A percentile compares a stretch with the other conserved stretches of the same genome.
These are phyloP conservation scores for Sebastes matsubarae DNA, from an alignment of 2,797 vertebrate genomes.

Conservation along the genomic window DNA sequence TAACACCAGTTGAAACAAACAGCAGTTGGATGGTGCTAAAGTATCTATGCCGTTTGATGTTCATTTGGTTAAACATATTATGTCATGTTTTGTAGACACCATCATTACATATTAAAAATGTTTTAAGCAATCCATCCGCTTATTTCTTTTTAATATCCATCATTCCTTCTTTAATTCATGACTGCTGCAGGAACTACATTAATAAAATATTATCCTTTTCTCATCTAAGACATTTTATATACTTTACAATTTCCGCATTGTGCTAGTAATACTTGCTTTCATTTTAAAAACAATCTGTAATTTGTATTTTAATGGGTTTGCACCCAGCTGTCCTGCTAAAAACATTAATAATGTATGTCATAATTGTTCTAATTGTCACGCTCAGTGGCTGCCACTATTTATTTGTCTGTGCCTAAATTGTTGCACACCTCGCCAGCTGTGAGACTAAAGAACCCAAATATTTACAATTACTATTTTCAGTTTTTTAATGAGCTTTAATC, in stretches of 20 bases:
- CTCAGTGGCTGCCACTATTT: not conserved
- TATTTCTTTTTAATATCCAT: not conserved
- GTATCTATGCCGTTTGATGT: not conserved
- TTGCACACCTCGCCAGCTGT: constrained; percentile 11
- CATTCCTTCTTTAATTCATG: not conserved
- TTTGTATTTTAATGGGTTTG: not conserved
- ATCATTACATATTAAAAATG: not conserved
- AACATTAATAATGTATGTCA: not conserved
- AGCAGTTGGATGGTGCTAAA: not conserved
- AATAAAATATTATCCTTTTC: not conserved
- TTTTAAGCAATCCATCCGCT: not conserved
- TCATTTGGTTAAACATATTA: not conserved
- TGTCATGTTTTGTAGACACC: not conserved
- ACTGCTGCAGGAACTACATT: not conserved
- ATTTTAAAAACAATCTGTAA: not conserved
- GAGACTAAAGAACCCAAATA: constrained; percentile 10
- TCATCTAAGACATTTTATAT: not conserved
- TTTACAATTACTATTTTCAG: not conserved
- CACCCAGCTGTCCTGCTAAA: constrained; percentile 18
- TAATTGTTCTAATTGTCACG: constrained; percentile 16
- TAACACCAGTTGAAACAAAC: not conserved
- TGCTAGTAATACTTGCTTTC: not conserved
- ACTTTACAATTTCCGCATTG: not conserved
- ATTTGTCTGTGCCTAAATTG: constrained; percentile 12
- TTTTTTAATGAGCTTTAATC: not conserved